Conservation (phyloP, 2,113 vertebrate genomes). For the Ailuropoda melanoleuca region DNA sequence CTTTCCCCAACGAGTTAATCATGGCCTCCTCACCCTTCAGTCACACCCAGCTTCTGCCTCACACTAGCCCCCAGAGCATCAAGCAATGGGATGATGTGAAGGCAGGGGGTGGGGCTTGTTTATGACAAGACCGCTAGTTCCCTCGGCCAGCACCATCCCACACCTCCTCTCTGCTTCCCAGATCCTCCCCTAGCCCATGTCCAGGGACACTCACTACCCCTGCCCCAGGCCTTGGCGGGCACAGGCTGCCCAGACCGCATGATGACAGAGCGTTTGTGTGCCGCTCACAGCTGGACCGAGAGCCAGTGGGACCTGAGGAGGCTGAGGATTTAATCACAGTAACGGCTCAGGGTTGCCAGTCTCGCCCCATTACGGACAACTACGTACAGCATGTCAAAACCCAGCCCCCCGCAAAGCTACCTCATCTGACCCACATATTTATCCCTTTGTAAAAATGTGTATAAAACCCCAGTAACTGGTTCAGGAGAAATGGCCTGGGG, state of each 20-base stretch:
- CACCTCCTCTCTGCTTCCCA: not conserved
- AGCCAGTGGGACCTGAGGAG: not conserved
- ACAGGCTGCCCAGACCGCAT: not conserved
- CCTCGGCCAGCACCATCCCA: not conserved
- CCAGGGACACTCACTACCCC: not conserved
- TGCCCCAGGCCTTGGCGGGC: not conserved
- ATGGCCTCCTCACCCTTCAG: not conserved
- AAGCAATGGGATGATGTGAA: not conserved
- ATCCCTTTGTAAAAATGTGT: conserved; percentile 72
- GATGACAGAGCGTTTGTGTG: not conserved
- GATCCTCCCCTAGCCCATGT: not conserved
- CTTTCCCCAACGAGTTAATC: not conserved
- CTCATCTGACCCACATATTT: conserved; percentile 82
- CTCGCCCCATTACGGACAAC: not conserved
- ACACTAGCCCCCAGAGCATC: not conserved
- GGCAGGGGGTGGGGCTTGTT: not conserved
- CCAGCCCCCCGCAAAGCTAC: conserved; percentile 69
- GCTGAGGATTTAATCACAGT: not conserved
- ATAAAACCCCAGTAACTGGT: conserved; percentile 74
- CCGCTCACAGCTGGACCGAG: not conserved
- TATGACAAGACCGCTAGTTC: not conserved
- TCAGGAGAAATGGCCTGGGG: conserved; percentile 79
- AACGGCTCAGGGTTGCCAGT: not conserved
- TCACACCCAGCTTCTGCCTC: not conserved
- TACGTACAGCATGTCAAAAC: conserved; percentile 77